phyloP scores from a whole-genome alignment of 2,797 vertebrate species.

The Acomys russatus region DNA sequence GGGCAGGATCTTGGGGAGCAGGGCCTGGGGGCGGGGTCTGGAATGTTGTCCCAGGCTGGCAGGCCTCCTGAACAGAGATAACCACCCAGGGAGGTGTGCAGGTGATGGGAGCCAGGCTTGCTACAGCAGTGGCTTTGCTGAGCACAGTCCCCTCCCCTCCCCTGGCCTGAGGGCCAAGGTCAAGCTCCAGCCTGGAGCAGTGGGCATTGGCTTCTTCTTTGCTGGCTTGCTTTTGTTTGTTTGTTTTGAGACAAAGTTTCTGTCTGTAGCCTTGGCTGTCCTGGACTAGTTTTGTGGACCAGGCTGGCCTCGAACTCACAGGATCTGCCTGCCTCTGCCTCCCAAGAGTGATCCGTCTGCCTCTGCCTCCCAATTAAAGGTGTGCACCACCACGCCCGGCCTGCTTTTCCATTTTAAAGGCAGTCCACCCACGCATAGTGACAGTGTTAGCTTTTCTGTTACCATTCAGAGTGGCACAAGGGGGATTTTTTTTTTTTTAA shows the following conservation, averaged over 20 bases:
- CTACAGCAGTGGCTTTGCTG: neutral
- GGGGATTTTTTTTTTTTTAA: neutral
- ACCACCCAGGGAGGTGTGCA: neutral
- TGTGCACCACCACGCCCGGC: too few species aligned
- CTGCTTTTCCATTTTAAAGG: neutral
- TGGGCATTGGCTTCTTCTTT: neutral
- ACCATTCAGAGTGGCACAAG: neutral
- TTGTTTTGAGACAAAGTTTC: too few species aligned
- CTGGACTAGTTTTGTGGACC: too few species aligned
- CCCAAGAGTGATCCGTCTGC: too few species aligned
- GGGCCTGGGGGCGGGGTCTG: neutral
- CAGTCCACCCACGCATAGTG: fast-evolving
- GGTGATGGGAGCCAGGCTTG: neutral
- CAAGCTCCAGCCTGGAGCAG: neutral
- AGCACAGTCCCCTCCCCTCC: neutral
- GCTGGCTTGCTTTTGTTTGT: too few species aligned
- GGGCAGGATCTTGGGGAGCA: neutral
- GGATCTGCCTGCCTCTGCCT: too few species aligned
- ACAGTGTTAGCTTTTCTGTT: neutral
- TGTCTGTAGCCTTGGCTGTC: too few species aligned
- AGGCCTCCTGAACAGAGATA: neutral
- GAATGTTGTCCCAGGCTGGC: neutral
- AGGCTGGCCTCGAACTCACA: too few species aligned
- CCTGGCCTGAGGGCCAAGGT: neutral
- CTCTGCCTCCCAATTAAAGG: too few species aligned